phyloP scores from a whole-genome alignment of 30 jellyfish, hydroid and myxozoan species.

The Phacellophora camtschatica region DNA sequence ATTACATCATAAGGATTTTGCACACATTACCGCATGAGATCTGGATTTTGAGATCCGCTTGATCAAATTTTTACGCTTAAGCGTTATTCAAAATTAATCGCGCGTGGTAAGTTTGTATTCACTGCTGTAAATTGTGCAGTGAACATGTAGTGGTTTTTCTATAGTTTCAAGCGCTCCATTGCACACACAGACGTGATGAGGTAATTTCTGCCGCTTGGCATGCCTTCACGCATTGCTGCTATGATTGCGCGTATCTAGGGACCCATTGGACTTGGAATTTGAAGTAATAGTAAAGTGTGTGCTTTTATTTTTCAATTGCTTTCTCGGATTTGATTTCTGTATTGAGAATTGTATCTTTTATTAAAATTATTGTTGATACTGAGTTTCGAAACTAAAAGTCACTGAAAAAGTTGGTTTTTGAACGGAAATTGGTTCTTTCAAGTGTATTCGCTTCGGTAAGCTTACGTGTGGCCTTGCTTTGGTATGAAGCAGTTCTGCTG shows the following conservation, averaged over 20 bases:
- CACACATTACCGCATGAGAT: conserved; percentile 59
- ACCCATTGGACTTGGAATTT: neutral
- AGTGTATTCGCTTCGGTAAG: too few species aligned
- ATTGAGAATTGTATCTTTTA: too few species aligned
- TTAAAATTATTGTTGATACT: too few species aligned
- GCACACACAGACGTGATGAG: conserved; percentile 22
- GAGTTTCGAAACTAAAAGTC: too few species aligned
- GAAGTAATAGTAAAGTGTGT: neutral
- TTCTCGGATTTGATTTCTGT: too few species aligned
- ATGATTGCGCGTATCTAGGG: neutral
- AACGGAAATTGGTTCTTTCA: too few species aligned
- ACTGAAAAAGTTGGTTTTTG: too few species aligned
- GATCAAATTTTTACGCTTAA: neutral
- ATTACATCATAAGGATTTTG: conserved; percentile 40
- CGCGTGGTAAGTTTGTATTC: neutral
- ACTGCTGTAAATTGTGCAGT: neutral
- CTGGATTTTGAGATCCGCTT: conserved; percentile 62
- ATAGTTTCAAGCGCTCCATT: conserved; percentile 11
- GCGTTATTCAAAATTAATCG: neutral
- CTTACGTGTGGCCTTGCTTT: too few species aligned
- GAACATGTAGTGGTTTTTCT: neutral
- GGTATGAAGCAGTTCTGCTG: too few species aligned
- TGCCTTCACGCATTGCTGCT: neutral
- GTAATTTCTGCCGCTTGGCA: conserved; percentile 57
- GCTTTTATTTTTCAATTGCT: too few species aligned